phyloP scores from a whole-genome alignment of 1,140 invertebrate species.

The Cecropterus lyciades region DNA sequence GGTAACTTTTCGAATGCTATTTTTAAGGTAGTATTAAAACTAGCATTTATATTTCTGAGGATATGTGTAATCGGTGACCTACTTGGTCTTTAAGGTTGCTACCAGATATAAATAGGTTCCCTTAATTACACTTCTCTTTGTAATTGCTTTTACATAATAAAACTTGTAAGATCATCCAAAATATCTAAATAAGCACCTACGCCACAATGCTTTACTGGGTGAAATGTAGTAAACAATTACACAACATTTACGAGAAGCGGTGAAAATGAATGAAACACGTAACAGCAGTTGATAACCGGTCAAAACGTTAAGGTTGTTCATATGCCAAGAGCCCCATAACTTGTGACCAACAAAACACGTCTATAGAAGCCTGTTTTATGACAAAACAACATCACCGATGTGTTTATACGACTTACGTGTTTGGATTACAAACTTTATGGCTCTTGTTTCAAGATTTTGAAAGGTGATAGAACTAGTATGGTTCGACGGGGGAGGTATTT shows the following conservation, averaged over 20 bases:
- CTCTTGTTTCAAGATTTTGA: neutral
- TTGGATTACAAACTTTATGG: neutral
- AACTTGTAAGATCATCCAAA: no score
- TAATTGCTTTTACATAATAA: no score
- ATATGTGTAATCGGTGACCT: no score
- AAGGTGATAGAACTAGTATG: no score
- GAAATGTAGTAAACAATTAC: slow-evolving; percentile 25
- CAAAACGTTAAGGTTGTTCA: slow-evolving; percentile 35
- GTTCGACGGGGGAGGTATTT: no score
- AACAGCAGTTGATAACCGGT: slow-evolving; percentile 29
- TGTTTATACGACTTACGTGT: neutral
- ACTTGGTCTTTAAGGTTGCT: no score
- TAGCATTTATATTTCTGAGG: no score
- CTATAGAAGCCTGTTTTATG: neutral
- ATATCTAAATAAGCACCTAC: neutral
- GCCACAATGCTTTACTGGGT: slow-evolving; percentile 29
- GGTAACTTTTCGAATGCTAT: no score
- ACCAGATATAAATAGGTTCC: no score
- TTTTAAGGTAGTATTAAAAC: no score
- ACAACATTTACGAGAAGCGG: slow-evolving; percentile 29
- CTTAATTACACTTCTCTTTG: no score
- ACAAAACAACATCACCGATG: neutral
- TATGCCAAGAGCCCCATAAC: slow-evolving; percentile 23
- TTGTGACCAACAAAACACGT: slow-evolving; percentile 13
- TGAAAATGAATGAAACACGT: slow-evolving; percentile 48